phyloP scores from a whole-genome alignment of 2,113 vertebrate genomes.

The Aramus guarauna region DNA sequence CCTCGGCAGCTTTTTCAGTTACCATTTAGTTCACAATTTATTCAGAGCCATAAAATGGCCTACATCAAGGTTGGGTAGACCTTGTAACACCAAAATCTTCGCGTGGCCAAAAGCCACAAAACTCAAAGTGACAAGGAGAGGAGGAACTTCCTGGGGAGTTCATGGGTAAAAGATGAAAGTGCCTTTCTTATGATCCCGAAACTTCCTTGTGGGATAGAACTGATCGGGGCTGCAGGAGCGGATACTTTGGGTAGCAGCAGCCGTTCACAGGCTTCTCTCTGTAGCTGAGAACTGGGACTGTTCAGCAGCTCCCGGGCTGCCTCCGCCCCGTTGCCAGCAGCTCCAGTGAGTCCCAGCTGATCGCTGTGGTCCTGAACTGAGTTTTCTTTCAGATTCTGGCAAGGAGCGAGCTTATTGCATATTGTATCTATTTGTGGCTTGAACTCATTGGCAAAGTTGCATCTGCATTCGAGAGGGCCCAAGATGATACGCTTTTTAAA shows the following conservation, averaged over 20 bases:
- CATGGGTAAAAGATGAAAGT: background rate
- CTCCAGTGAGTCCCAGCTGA: background rate
- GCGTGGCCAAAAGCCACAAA: background rate
- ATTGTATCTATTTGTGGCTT: background rate
- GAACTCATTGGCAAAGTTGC: background rate
- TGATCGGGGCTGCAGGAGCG: background rate
- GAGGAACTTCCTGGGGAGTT: background rate
- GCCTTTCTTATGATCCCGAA: background rate
- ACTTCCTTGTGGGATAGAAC: background rate
- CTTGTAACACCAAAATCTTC: background rate
- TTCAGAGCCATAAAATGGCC: background rate
- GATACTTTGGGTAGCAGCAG: background rate
- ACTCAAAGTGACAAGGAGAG: background rate
- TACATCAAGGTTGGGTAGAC: background rate
- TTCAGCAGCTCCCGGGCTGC: background rate
- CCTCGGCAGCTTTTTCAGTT: background rate
- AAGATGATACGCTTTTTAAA: background rate
- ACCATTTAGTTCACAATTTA: background rate
- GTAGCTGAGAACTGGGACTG: background rate
- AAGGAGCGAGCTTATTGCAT: background rate
- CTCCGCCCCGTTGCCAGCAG: background rate
- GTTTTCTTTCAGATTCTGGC: background rate
- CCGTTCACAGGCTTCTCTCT: background rate
- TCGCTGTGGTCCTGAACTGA: background rate
- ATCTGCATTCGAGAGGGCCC: background rate